These are phyloP conservation scores for Micrastur ruficollis DNA, from an alignment of 2,797 vertebrate species.

Conservation along the genomic window DNA sequence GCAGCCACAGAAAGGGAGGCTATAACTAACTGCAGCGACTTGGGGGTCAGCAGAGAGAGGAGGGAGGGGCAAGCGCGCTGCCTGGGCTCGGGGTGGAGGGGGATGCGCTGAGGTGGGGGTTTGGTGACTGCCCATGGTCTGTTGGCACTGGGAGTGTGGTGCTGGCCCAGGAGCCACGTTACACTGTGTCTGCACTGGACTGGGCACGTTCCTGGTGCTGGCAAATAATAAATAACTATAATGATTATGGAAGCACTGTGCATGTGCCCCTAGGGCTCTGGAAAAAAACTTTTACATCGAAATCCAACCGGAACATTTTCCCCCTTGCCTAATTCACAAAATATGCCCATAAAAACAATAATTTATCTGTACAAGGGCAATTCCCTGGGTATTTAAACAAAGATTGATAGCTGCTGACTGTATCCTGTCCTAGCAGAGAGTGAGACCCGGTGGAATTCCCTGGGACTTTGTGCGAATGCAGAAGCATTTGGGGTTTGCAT, in stretches of 20 bases:
- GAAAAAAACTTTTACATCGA: neutral
- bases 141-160: neutral
- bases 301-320: slow-evolving; percentile 21
- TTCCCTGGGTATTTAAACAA: neutral
- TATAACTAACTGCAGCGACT: neutral
- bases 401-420: neutral
- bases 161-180: rapidly evolving
- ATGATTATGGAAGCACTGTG: neutral
- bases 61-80: rapidly evolving
- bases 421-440: neutral
- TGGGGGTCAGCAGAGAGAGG: neutral
- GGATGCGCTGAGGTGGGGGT: rapidly evolving
- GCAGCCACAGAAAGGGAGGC: neutral
- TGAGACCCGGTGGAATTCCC: neutral
- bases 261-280: slow-evolving; percentile 16
- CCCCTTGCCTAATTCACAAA: slow-evolving; percentile 35
- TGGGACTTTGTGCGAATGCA: neutral
- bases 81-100: neutral
- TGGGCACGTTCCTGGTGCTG: neutral
- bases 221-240: neutral
- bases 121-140: neutral
- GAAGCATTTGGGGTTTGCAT: neutral
- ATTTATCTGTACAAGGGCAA: slow-evolving; percentile 12
- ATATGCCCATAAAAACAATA: neutral
- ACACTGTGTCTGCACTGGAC: neutral